Evolutionary conservation across 2,113 vertebrate genomes (phyloP), one percentile per base, ranked within the genome.

Genomic region (Sorex fumeus): DNA sequence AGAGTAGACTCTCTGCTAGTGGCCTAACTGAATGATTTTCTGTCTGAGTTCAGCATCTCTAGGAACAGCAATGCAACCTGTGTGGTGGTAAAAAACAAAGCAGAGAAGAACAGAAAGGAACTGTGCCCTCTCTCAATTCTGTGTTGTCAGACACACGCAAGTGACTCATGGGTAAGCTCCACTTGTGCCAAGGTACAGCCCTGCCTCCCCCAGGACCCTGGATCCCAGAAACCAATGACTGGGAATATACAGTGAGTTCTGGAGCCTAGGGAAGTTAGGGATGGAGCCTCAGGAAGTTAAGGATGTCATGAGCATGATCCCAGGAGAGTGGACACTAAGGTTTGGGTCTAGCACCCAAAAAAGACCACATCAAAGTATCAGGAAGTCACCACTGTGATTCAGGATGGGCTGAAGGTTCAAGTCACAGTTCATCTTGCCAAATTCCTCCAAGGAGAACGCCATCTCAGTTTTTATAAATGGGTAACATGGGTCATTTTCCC

Each of bases 121-220:
- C 19, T 23, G 57, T 2, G 53, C 40, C 21, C 57, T 19, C 57
- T 60, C 57, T 60, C 18, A 60, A 60, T 60, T 19, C 5, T 60
- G 57, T 21, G 19, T 21, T 23, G 23, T 50, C 47, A 50, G 47
- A 19, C 57, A 60, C 57, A 60, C 21, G 7, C 21, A 23, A 23
- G 16, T 5, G 21, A 21, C 18, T 60, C 21, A 60, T 60, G 57
- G 19, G 57, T 60, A 60, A 23, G 21, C 57, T 60, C 57, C 18
- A 3, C 3, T 15, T 2, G 7, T 0, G 3, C 34, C 74, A 6
- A 4, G 1, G 1, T 0, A 9, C 0, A 5, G 30, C 4, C 47
- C 47, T 50, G 8, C 18, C 32, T 30, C 18, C 40, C 57, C 0
- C 11, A 11, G 13, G 1, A 28, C 3, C 36, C 57, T 64, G 13